Percentiles rank a stretch among this genome's conserved stretches.
Conservation (phyloP, 2,888 invertebrate genomes). For the Mesorhabditis sp. region DNA sequence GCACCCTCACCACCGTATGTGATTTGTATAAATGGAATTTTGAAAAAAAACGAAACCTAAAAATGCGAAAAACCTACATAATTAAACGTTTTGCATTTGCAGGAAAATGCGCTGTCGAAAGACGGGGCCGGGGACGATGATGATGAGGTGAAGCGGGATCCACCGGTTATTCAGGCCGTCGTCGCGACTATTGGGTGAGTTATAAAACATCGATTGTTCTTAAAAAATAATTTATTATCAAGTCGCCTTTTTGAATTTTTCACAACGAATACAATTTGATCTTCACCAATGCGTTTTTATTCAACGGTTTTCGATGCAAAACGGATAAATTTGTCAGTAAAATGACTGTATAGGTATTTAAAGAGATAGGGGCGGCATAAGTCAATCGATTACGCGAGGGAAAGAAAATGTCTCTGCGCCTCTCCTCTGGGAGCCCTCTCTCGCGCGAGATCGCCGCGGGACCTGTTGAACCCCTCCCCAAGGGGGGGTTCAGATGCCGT, state of each 20-base stretch:
- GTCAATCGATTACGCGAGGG: no score
- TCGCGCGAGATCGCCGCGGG: no score
- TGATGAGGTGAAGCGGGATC: conserved; percentile 26
- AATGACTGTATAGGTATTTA: no score
- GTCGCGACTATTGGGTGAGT: conserved; percentile 14
- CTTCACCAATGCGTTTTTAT: no score
- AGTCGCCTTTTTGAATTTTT: not conserved
- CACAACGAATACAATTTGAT: not conserved
- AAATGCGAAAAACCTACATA: not conserved
- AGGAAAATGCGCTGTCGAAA: not conserved
- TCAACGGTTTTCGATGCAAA: no score
- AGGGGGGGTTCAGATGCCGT: no score
- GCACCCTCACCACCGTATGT: not conserved
- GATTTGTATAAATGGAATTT: not conserved
- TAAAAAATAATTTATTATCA: not conserved
- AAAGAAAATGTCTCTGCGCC: no score
- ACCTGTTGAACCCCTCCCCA: no score
- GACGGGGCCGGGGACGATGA: conserved; percentile 12
- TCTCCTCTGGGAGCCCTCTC: no score
- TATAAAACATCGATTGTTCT: not conserved
- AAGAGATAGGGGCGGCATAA: no score
- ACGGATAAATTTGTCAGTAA: no score
- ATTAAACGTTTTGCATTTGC: not conserved
- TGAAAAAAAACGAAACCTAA: no score
- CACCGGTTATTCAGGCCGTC: conserved; percentile 45